Percentiles rank a stretch among this genome's conserved stretches.
Conservation (phyloP, 2,113 vertebrate species). For the Rhinoderma darwinii region DNA sequence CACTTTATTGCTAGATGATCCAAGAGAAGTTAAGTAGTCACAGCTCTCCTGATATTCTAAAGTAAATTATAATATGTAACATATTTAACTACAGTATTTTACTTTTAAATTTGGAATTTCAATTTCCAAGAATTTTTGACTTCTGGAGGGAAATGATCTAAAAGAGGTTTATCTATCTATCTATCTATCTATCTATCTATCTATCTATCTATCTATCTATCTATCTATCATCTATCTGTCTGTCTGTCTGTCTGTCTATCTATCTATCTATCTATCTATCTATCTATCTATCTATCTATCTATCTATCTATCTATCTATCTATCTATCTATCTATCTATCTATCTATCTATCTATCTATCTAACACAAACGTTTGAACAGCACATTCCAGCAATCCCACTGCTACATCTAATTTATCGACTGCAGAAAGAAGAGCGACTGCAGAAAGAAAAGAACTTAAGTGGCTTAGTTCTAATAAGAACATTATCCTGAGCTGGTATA, state of each 20-base stretch:
- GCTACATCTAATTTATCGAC: no score
- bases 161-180: neutral
- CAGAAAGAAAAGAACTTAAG: no score
- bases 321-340: no score
- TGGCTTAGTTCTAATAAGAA: no score
- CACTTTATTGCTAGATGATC: conserved; percentile 36
- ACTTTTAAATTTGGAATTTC: neutral
- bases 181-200: neutral
- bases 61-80: conserved; percentile 22
- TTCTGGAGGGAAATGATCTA: neutral
- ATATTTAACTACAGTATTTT: neutral
- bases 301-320: neutral
- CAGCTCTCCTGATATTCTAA: conserved; percentile 29
- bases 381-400: no score
- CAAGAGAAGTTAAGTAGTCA: conserved; percentile 34
- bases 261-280: neutral
- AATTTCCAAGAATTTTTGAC: neutral
- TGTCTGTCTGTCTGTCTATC: neutral
- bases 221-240: neutral
- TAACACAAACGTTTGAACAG: no score
- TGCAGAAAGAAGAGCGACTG: no score
- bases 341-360: no score
- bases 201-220: conserved; percentile 1
- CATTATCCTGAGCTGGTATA: no score
- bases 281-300: conserved; percentile 1